A percentile compares a stretch with the other conserved stretches of the same genome.
Evolutionary conservation across 1,140 invertebrate species (phyloP).

Genomic region (Cotesia vestalis): DNA sequence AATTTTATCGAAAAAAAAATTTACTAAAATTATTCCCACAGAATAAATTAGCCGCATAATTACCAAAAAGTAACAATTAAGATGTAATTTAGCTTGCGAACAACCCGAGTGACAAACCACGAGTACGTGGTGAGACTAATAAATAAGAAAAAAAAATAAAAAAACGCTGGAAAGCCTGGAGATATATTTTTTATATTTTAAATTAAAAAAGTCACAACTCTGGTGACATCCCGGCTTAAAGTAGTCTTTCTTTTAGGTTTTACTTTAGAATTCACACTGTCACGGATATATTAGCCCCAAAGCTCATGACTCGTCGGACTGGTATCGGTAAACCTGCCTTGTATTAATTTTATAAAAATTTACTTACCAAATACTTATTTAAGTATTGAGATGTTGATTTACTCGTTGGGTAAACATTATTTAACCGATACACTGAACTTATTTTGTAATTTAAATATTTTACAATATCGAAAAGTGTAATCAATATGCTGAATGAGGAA

Average conservation of each 20-base stretch:
- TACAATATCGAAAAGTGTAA: background rate
- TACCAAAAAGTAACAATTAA: too few species aligned
- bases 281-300: constrained; percentile 38
- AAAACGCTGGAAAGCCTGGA: too few species aligned
- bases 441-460: too few species aligned
- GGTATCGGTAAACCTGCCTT: constrained; percentile 9
- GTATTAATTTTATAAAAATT: too few species aligned
- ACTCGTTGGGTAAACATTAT: too few species aligned
- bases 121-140: constrained; percentile 1
- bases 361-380: too few species aligned
- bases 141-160: too few species aligned
- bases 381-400: too few species aligned
- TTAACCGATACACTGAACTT: too few species aligned
- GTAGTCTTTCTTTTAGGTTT: constrained; percentile 1
- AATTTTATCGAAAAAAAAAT: too few species aligned
- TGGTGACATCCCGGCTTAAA: background rate
- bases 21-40: too few species aligned
- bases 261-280: constrained; percentile 34
- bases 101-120: constrained; percentile 2
- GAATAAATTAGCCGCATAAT: too few species aligned
- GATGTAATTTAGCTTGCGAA: background rate
- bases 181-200: background rate
- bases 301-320: constrained; percentile 19
- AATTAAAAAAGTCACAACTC: background rate
- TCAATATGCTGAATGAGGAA: background rate